Conservation (phyloP, 2,113 vertebrate genomes). For the Haemorhous mexicanus region DNA sequence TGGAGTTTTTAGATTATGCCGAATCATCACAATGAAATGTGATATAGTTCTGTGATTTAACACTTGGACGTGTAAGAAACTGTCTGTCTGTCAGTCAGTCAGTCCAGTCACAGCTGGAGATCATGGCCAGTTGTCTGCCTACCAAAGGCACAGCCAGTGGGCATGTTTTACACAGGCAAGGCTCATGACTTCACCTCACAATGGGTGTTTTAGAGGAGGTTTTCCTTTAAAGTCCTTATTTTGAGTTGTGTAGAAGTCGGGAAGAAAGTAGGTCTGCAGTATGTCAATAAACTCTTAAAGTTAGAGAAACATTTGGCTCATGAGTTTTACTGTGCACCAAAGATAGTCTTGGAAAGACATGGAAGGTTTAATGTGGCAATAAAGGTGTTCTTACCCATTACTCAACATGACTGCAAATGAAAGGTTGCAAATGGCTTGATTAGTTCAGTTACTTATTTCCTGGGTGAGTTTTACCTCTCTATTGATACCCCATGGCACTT, state of each 20-base stretch:
- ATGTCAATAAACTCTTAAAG: neutral
- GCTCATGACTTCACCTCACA: neutral
- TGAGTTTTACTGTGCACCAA: fast-evolving
- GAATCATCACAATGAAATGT: neutral
- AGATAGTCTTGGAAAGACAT: neutral
- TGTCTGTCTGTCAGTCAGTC: neutral
- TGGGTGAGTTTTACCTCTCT: neutral
- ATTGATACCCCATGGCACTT: neutral
- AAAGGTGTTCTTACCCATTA: neutral
- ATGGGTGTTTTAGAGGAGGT: neutral
- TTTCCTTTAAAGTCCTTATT: neutral
- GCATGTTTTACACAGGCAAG: neutral
- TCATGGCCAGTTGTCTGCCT: neutral
- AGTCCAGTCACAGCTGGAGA: neutral
- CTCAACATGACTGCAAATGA: neutral
- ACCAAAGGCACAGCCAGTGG: neutral
- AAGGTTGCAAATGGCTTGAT: neutral
- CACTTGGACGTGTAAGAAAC: neutral
- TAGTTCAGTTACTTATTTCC: neutral
- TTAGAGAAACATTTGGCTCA: neutral
- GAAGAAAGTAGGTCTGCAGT: neutral
- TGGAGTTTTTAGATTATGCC: neutral
- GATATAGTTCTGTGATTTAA: neutral
- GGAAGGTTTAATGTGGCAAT: neutral
- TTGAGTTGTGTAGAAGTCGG: neutral